These are phyloP conservation scores for Ecliptopera silaceata DNA, from an alignment of 2,888 invertebrate genomes.

Conservation along the genomic window DNA sequence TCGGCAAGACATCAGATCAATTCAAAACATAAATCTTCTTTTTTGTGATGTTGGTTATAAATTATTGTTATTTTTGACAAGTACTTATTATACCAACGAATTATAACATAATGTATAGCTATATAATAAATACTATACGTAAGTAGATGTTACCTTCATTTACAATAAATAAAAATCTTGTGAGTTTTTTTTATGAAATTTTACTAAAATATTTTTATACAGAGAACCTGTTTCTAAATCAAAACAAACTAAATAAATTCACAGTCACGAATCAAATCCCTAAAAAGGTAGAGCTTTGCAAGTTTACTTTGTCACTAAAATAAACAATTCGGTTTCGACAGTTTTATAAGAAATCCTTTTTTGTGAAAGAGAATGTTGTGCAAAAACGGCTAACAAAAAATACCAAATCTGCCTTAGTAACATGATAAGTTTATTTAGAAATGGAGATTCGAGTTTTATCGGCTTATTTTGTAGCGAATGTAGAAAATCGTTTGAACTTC, in stretches of 20 bases:
- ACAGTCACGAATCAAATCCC: slow-evolving; percentile 46
- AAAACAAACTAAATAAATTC: slow-evolving; percentile 39
- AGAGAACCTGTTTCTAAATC: slow-evolving; percentile 10
- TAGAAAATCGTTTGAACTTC: slow-evolving; percentile 17
- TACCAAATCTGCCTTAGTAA: slow-evolving; percentile 61
- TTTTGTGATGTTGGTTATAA: slow-evolving; percentile 38
- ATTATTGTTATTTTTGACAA: neutral
- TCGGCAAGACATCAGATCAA: slow-evolving; percentile 54
- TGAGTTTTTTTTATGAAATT: no score
- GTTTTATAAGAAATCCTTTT: slow-evolving; percentile 55
- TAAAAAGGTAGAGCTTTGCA: slow-evolving; percentile 48
- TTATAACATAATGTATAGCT: no score
- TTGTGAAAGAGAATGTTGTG: slow-evolving; percentile 62
- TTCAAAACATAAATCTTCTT: slow-evolving; percentile 56
- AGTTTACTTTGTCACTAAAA: slow-evolving; percentile 69
- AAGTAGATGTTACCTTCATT: no score
- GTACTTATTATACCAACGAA: no score
- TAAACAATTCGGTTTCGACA: slow-evolving; percentile 67
- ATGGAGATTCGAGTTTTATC: slow-evolving; percentile 60
- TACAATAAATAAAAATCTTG: no score
- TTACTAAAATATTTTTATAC: neutral
- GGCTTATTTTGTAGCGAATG: slow-evolving; percentile 42
- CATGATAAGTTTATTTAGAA: slow-evolving; percentile 80
- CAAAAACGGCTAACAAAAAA: slow-evolving; percentile 73
- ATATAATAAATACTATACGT: no score